Base-by-base conservation (phyloP, 1,140 invertebrate species). In the Heliothis subflexa region DNA sequence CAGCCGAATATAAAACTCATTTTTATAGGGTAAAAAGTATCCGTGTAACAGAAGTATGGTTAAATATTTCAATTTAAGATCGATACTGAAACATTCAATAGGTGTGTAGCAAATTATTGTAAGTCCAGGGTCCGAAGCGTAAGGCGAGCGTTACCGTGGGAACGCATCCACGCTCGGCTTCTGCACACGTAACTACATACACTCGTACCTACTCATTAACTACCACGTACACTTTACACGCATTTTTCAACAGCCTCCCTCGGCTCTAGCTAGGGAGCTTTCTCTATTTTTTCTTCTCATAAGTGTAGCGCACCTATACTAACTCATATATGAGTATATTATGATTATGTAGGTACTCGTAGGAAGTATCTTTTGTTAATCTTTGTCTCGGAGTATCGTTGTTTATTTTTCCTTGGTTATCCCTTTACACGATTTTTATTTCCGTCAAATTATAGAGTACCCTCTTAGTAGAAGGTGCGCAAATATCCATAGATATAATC, bases 131-230 rank as follows among this genome's bases (percentile, higher is more conserved):
- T 85, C 73, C 72, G 82, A 82, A 84, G 83, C 85, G 83, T 86
- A 78, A 84, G 76, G 80, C 66, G 87, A 81, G 87, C 86, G 89
- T 89, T 85, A 88, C 87, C 92, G 92, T 93, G 92, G 91, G 92
- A 93, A 92, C 86, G 83, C 84, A 87, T 76, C 71, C 82, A 75
- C 84, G 85, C 78, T 78, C 76, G 80, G 52, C 71, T 75, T 75
- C 78, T 82, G 79, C 84, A 85, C 81, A 76, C 79, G 79, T 80
- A 81, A 61, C 78, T 70, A 81, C 68, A 78, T 75, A 57, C 66
- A 59, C 70, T 59, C 70, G 50, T 25, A 81, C 77, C 62, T 77
- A 77, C 80, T 79, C 78, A 82, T 75, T 82, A 80, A 68, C 45
- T 66, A 68, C 66, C 55, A 25, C 64, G 54, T 52, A 77, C 74